A percentile compares a stretch with the other conserved stretches of the same genome.
Evolutionary conservation across 2,888 invertebrate species (phyloP).

Genomic region (Ectemnius continuus): DNA sequence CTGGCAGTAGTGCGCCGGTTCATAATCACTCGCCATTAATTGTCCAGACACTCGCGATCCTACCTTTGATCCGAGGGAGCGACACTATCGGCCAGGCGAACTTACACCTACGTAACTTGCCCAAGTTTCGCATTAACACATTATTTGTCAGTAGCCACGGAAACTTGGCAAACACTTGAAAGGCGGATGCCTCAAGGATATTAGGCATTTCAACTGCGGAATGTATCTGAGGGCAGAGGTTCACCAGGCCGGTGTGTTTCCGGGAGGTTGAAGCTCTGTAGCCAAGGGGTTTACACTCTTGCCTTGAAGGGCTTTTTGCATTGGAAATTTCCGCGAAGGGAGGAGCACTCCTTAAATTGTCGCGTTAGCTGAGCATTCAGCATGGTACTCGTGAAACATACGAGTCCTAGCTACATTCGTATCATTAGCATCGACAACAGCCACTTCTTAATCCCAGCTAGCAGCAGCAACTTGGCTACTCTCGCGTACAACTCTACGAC

Average conservation of each 20-base stretch:
- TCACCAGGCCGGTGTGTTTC: not conserved
- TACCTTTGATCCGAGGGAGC: not conserved
- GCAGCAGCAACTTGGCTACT: not conserved
- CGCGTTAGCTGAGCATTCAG: not conserved
- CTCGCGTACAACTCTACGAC: conserved; percentile 4
- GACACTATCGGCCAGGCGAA: conserved; percentile 3
- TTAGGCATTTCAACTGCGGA: conserved; percentile 24
- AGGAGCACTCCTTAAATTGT: conserved; percentile 4
- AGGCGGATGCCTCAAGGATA: conserved; percentile 14
- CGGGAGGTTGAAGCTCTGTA: not conserved
- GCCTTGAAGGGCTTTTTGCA: conserved; percentile 3
- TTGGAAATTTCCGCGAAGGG: not conserved
- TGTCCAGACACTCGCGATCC: conserved; percentile 42
- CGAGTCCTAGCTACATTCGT: not conserved
- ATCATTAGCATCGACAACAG: conserved; percentile 9
- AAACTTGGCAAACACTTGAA: conserved; percentile 2
- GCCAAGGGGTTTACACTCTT: not conserved
- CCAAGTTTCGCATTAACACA: conserved; percentile 11
- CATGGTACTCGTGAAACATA: not conserved
- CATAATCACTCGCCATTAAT: conserved; percentile 51
- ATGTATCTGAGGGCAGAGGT: conserved; percentile 6
- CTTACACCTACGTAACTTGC: not conserved
- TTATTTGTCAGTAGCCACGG: conserved; percentile 17
- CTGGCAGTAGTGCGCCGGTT: not conserved
- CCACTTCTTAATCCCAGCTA: conserved; percentile 1